Percentiles rank a stretch among this genome's conserved stretches.
Conservation (phyloP, 2,797 vertebrate genomes). For the Babyrousa celebensis region DNA sequence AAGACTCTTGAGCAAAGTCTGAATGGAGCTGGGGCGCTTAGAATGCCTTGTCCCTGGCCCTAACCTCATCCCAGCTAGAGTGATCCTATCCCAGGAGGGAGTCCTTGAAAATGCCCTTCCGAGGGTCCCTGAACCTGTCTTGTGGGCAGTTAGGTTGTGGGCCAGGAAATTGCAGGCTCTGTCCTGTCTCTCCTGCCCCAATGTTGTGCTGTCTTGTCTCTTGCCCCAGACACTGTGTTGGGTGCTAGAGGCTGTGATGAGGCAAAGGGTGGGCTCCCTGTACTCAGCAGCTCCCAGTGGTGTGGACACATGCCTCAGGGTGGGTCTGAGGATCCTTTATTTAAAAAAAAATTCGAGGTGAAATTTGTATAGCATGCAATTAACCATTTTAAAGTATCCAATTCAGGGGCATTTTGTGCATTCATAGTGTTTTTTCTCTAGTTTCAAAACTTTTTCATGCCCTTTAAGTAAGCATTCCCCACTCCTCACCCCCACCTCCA, state of each 20-base stretch:
- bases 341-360: not conserved
- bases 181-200: not conserved
- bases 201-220: not conserved
- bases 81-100: not conserved
- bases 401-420: not conserved
- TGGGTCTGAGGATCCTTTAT: not conserved
- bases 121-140: not conserved
- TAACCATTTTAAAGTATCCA: not conserved
- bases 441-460: not conserved
- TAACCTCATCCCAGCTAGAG: not conserved
- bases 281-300: not conserved
- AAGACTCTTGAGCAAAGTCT: not conserved
- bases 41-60: not conserved
- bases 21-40: not conserved
- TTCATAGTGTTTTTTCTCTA: not conserved
- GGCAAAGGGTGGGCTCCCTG: not conserved
- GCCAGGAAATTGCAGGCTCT: not conserved
- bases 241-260: not conserved
- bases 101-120: not conserved
- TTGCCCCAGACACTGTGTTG: not conserved
- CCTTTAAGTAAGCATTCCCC: not conserved
- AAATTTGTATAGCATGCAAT: not conserved
- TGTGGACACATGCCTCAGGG: not conserved
- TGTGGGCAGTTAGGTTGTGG: not conserved
- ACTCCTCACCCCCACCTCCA: not conserved